phyloP scores from a whole-genome alignment of 2,797 vertebrate genomes.

The Tenualosa ilisha region DNA sequence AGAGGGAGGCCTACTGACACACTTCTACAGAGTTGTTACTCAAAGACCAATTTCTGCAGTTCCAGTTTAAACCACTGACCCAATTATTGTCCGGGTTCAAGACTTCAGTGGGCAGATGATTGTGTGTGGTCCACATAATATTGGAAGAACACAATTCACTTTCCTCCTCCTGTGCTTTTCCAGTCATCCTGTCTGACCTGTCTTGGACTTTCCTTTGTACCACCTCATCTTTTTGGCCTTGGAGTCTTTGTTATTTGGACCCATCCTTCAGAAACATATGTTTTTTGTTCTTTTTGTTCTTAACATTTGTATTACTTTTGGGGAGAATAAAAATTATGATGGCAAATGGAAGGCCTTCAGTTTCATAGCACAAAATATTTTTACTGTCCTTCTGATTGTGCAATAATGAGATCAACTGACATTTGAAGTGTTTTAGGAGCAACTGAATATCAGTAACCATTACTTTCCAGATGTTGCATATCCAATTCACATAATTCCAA shows the following conservation, averaged over 20 bases:
- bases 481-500: neutral
- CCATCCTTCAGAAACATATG: neutral
- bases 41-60: neutral
- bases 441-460: neutral
- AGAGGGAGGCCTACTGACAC: constrained; percentile 47
- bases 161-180: neutral
- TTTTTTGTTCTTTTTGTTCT: neutral
- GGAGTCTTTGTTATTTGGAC: neutral
- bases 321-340: neutral
- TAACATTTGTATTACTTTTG: neutral
- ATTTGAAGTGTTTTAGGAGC: neutral
- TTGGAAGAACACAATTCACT: neutral
- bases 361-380: constrained; percentile 1
- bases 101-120: neutral
- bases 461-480: neutral
- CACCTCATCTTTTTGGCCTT: neutral
- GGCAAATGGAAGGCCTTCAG: neutral
- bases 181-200: neutral
- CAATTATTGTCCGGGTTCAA: constrained; percentile 29
- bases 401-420: neutral
- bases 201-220: neutral
- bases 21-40: constrained; percentile 35
- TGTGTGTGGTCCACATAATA: neutral
- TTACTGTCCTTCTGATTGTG: neutral
- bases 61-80: constrained; percentile 38